phyloP scores from a whole-genome alignment of 2,888 invertebrate species.

The Sialis fuliginosa region DNA sequence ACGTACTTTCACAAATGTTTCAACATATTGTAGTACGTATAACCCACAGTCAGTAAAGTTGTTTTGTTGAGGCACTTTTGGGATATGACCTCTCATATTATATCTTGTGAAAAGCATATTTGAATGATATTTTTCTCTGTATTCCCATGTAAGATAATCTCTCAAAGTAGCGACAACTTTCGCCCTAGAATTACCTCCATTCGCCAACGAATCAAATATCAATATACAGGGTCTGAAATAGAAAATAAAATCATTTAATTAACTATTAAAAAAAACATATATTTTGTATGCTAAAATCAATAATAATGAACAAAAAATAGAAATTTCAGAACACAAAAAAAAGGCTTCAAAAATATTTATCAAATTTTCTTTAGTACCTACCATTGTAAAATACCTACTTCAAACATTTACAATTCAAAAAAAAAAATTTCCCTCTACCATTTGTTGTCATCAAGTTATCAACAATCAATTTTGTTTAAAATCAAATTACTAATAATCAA shows the following conservation, averaged over 20 bases:
- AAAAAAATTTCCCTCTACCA: too few relatives aligned
- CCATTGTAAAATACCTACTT: too few relatives aligned
- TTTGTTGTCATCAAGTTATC: too few relatives aligned
- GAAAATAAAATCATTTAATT: constrained; percentile 25
- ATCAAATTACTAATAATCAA: too few relatives aligned
- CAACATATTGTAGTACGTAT: constrained; percentile 88
- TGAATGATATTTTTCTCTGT: constrained; percentile 46
- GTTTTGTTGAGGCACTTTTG: constrained; percentile 92
- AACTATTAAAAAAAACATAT: constrained; percentile 3
- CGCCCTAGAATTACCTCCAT: constrained; percentile 57
- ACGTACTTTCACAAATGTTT: constrained; percentile 60
- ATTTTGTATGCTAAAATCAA: too few relatives aligned
- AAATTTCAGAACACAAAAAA: too few relatives aligned
- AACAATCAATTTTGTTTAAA: constrained; percentile 1
- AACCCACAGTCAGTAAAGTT: constrained; percentile 96
- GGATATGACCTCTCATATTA: constrained; percentile 70
- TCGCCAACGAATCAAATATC: constrained; percentile 86
- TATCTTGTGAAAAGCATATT: constrained; percentile 60
- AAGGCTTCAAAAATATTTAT: too few relatives aligned
- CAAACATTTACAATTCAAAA: too few relatives aligned
- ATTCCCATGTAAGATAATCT: constrained; percentile 81
- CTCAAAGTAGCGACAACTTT: constrained; percentile 77
- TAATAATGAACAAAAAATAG: too few relatives aligned
- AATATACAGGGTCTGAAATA: constrained; percentile 74
- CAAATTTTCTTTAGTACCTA: too few relatives aligned